Evolutionary conservation across 2,888 invertebrate genomes (phyloP), one percentile per base, ranked within the genome.

Genomic region (Cybosia mesomella): DNA sequence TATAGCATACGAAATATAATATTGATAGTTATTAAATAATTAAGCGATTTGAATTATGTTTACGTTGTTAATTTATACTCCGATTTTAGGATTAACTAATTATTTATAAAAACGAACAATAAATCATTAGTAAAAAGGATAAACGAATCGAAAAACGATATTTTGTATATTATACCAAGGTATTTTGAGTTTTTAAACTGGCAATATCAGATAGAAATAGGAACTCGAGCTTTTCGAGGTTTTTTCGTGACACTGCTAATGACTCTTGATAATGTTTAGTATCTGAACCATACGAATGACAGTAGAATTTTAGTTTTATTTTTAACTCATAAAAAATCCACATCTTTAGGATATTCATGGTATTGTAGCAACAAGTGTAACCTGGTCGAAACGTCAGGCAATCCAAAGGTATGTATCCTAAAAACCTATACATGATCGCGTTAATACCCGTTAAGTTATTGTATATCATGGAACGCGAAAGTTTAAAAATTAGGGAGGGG

Each of bases 1-100:
- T 49, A 49, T 49, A 49, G 49, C 49, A 49, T 49, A n/a, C 49
- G 54, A 65, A 49, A 61, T 49, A 49, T 28, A 62, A 32, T 34
- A 24, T 34, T 53, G 34, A 28, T n/a, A 34, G 39, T 62, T 21
- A 54, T 53, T 54, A n/a, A n/a, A 18, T 58, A 63, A 58, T 67
- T 39, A 63, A 54, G 67, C 53, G 10, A 53, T 39, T 58, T 36
- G 15, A 36, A 53, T 36, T 58, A 67, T 32, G 34, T 34, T 32
- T 36, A n/a, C 32, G n/a, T 61, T n/a, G 21, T 53, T 62, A 53
- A 49, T 58, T 62, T 58, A 18, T n/a, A 49, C 10, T 1, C 15
- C 9, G 59, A 36, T 36, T 32, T 49, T 60, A 21, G 18, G 39
- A 55, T 61, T 61, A 54, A 28, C 21, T 54, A 43, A 54, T 62